Percentiles rank a stretch among this genome's conserved stretches.
Evolutionary conservation across 2,888 invertebrate species (phyloP).

Genomic region (Cephus nigrinus): DNA sequence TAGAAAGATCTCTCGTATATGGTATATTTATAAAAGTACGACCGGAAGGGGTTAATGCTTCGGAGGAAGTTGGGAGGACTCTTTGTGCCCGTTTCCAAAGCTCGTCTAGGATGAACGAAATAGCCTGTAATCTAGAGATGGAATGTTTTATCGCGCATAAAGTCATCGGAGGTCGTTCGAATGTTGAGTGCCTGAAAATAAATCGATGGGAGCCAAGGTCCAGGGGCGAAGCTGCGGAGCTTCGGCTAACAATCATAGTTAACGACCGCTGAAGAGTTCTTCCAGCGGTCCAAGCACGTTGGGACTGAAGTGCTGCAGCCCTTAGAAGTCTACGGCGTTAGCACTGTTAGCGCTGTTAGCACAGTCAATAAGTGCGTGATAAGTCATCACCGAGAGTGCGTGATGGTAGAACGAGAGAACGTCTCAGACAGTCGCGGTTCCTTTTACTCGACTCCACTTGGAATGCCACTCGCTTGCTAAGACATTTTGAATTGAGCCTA

Average conservation of each 20-base stretch:
- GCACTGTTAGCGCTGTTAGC: constrained; percentile 3
- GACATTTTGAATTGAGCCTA: background rate
- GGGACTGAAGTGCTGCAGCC: constrained; percentile 17
- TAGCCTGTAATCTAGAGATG: background rate
- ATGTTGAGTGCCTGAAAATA: constrained; percentile 5
- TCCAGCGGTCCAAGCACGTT: constrained; percentile 27
- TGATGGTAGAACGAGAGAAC: background rate
- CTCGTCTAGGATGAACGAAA: background rate
- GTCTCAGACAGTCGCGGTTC: background rate
- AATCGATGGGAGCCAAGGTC: constrained; percentile 19
- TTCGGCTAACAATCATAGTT: constrained; percentile 35
- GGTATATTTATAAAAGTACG: background rate
- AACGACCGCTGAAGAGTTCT: constrained; percentile 32
- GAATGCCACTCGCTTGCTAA: background rate
- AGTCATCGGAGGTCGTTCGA: constrained; percentile 18
- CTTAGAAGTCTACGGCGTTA: constrained; percentile 24
- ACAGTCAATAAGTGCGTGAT: constrained; percentile 10
- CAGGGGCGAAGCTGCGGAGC: constrained; percentile 17
- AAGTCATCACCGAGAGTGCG: constrained; percentile 8
- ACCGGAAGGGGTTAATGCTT: background rate
- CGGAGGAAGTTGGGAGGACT: background rate
- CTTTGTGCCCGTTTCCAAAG: background rate
- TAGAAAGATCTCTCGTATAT: background rate
- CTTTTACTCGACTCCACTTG: constrained; percentile 1
- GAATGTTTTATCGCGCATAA: constrained; percentile 36